phyloP scores from a whole-genome alignment of 2,888 invertebrate genomes.

The Spilarctia lutea region DNA sequence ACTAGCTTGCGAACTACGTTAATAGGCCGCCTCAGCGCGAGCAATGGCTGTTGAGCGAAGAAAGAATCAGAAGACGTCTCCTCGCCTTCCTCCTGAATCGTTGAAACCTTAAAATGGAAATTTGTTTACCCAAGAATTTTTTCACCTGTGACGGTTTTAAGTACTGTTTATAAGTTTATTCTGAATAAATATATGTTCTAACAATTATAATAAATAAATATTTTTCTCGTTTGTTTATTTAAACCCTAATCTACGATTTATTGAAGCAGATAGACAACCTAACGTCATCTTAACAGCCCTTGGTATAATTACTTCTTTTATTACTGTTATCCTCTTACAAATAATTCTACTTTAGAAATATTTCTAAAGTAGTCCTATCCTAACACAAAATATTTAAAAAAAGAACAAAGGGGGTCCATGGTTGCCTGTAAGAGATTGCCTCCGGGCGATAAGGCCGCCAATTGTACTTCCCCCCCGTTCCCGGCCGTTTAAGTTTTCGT shows the following conservation, averaged over 20 bases:
- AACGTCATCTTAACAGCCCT: background rate
- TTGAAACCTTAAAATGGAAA: slow-evolving; percentile 79
- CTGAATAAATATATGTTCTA: slow-evolving; percentile 12
- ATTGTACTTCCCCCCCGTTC: too few relatives aligned
- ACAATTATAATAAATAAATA: slow-evolving; percentile 15
- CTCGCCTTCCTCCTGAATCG: slow-evolving; percentile 76
- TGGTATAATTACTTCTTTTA: background rate
- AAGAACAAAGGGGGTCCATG: background rate
- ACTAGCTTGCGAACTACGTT: slow-evolving; percentile 85
- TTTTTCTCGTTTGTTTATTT: slow-evolving; percentile 17
- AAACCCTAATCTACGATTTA: background rate
- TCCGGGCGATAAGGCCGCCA: too few relatives aligned
- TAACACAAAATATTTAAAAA: background rate
- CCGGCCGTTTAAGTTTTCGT: too few relatives aligned
- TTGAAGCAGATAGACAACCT: background rate
- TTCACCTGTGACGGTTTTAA: slow-evolving; percentile 19
- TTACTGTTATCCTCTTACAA: background rate
- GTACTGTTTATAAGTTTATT: background rate
- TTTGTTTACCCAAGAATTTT: slow-evolving; percentile 56
- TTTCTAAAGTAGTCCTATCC: background rate
- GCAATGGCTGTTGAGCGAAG: slow-evolving; percentile 75
- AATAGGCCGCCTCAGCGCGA: slow-evolving; percentile 79
- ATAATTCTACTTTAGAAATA: background rate
- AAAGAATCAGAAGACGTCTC: slow-evolving; percentile 72
- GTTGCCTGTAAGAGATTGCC: too few relatives aligned